Base-by-base conservation (phyloP, 2,888 invertebrate species). In the Ichneumoninae sp. region DNA sequence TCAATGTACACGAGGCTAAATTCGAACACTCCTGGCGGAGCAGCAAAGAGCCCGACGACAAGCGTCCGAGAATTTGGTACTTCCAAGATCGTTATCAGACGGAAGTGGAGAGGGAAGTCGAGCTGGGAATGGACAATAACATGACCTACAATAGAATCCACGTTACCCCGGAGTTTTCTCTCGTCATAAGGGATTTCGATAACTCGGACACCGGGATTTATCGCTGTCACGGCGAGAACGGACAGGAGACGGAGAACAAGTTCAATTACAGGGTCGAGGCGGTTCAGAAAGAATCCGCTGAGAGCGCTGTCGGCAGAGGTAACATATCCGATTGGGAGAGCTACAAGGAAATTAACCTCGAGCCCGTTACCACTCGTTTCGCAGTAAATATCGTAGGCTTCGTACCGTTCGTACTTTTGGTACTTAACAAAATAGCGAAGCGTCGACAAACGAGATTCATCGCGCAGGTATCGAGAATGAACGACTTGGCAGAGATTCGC, bases 21-120 rank as follows among this genome's bases (percentile, higher is more conserved):
- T 47, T 47, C 16, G 44, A 16, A 47, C 4, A 16, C 44, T 4
- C 44, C 13, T 10, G 44, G 8, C 52, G 52, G 69, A 26, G 70
- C 66, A 85, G 94, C 85, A 91, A 89, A 47, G 91, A 86, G 74
- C 88, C 89, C 40, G 94, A 93, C 83, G 93, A 94, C 85, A 89
- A 89, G 5, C 90, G 93, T 65, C 92, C 94, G 2, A 95, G 94
- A 91, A 93, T 95, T 74, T 95, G 95, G 95, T 95, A 94, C 87
- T 94, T 93, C 89, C 93, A 94, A 86, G 93, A 94, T 88, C 90
- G 91, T 13, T 89, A 94, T 40, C 92, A 91, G 77, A 89, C 89
- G 80, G 86, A 85, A 3, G 79, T 89, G 0, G 90, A 93, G 19
- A 89, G 89, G 52, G 95, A 95, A 92, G 94, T 95, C 0, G 87